Base-by-base conservation (phyloP, 2,888 invertebrate species). In the Macrophya annulata region DNA sequence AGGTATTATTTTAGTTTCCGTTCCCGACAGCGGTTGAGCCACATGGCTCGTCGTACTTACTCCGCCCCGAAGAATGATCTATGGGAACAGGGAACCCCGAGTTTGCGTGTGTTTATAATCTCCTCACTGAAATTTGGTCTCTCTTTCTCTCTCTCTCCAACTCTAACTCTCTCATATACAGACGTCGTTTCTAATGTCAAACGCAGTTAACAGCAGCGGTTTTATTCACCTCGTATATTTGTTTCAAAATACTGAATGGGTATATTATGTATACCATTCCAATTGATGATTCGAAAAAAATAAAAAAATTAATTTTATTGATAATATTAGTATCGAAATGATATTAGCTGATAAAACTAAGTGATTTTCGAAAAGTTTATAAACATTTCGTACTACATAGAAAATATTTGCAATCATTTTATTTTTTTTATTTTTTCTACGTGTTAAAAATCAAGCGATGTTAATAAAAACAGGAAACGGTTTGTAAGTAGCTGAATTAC, bases 61-160 rank as follows among this genome's bases (percentile, higher is more conserved):
- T 81, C 81, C 81, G 81, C 37, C 81, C 81, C 62, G 81, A 62
- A 81, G 43, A 25, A 81, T 81, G 81, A 81, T 81, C 62, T 81
- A 77, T 77, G 81, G 59, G 62, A 59, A 59, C 31, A 40, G 12
- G 55, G 51, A n/a, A 31, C 48, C 77, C 37, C 37, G 77, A 51
- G 77, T 77, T 55, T 77, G 55, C 45, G 31, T 31, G 72, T 72
- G 72, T 72, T 45, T 72, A 76, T 48, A 76, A 72, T 31, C 31
- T 31, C 31, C 31, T 1, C 31, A 31, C 31, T 31, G 31, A 31
- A 31, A 31, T 31, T 31, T 31, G 31, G 31, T 3, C 31, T 31
- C 31, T 31, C 31, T 31, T 3, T 31, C 31, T 31, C 31, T 77
- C 55, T 55, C 77, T 55, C 55, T 17, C 37, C 37, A 31, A 77